Evolutionary conservation across 2,888 invertebrate species (phyloP).

Genomic region (Euplexia lucipara): DNA sequence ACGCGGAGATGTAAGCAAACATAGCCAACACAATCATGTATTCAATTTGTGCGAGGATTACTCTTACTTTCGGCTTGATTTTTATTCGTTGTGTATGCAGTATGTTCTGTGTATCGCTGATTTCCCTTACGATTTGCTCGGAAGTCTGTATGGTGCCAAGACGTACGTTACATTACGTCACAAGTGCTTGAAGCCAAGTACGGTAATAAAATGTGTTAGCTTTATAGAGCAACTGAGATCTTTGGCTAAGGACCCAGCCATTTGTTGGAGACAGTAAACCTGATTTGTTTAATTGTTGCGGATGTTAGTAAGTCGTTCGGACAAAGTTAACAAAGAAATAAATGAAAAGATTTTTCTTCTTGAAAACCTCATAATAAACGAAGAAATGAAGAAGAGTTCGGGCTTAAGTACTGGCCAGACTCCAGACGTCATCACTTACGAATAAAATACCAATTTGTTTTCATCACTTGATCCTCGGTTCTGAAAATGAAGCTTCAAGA

Average conservation of each 20-base stretch:
- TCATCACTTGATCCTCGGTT: conserved; percentile 42
- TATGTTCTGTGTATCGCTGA: conserved; percentile 44
- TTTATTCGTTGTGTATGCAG: conserved; percentile 66
- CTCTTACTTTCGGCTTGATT: conserved; percentile 74
- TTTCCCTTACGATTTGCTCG: conserved; percentile 56
- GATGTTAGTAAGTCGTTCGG: conserved; percentile 9
- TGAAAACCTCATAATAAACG: not conserved
- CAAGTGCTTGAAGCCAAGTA: conserved; percentile 48
- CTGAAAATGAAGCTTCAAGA: conserved; percentile 50
- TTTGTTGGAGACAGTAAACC: conserved; percentile 36
- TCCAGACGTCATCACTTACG: conserved; percentile 20
- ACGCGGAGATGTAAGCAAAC: conserved; percentile 79
- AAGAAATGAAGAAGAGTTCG: conserved; percentile 13
- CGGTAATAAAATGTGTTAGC: conserved; percentile 52
- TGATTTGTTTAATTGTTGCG: conserved; percentile 43
- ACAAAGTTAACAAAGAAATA: conserved; percentile 1
- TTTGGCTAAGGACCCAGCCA: conserved; percentile 45
- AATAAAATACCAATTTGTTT: conserved; percentile 50
- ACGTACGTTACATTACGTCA: conserved; percentile 45
- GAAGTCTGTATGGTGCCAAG: conserved; percentile 47
- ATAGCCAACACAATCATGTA: conserved; percentile 83
- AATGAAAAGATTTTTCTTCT: not conserved
- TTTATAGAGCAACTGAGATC: conserved; percentile 52
- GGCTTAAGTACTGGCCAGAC: conserved; percentile 2
- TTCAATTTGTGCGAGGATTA: conserved; percentile 86